Conservation (phyloP, 2,797 vertebrate genomes). For the Australoheros facetus region DNA sequence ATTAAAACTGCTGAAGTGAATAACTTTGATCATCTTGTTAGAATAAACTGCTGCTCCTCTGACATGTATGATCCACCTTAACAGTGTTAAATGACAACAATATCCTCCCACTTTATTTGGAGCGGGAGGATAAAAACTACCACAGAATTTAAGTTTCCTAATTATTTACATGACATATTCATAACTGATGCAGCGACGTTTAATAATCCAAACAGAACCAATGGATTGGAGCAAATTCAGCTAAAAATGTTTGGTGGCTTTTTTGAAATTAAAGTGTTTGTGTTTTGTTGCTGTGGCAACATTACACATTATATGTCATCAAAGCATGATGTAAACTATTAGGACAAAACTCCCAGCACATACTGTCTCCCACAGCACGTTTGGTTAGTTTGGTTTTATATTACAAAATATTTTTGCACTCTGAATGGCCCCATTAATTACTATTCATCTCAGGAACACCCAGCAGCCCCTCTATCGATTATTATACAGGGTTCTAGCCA, state of each 20-base stretch:
- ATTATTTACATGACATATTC: rapidly evolving
- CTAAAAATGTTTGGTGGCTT: too few relatives aligned
- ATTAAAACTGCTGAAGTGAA: neutral
- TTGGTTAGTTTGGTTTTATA: neutral
- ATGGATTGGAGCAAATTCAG: too few relatives aligned
- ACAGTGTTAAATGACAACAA: neutral
- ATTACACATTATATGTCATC: neutral
- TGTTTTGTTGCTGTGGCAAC: neutral
- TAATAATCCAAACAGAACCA: too few relatives aligned
- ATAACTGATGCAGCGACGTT: neutral
- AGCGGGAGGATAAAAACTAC: too few relatives aligned
- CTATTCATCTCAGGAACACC: neutral
- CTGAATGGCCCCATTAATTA: neutral
- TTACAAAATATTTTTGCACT: neutral
- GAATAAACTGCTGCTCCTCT: neutral
- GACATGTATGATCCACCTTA: too few relatives aligned
- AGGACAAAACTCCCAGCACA: neutral
- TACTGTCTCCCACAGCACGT: too few relatives aligned
- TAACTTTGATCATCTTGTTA: too few relatives aligned
- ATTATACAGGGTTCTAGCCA: too few relatives aligned
- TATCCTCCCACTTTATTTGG: too few relatives aligned
- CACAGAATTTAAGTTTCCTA: neutral
- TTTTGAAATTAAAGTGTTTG: too few relatives aligned
- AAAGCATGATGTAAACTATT: neutral
- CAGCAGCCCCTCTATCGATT: neutral